Conservation (phyloP, 2,113 vertebrate species). For the Enhydra lutris region DNA sequence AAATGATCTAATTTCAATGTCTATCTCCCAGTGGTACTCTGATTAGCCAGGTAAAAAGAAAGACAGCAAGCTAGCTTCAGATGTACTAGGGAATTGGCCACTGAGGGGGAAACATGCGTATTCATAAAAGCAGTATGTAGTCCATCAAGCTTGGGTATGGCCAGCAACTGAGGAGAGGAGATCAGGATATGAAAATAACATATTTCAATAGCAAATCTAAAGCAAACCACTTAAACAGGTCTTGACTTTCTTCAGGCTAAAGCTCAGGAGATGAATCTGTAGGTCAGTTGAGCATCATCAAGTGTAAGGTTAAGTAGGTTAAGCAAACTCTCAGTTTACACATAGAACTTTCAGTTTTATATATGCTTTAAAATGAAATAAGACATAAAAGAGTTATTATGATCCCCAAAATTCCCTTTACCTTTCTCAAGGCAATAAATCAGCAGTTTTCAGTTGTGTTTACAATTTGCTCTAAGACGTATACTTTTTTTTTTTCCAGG, state of each 20-base stretch:
- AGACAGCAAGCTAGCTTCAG: neutral
- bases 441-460: neutral
- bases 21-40: neutral
- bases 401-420: neutral
- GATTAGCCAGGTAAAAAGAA: neutral
- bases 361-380: neutral
- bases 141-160: neutral
- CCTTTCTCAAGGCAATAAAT: neutral
- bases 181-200: neutral
- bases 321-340: neutral
- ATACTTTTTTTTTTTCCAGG: neutral
- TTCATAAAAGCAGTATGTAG: neutral
- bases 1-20: neutral
- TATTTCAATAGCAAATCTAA: neutral
- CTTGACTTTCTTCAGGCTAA: neutral
- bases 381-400: neutral
- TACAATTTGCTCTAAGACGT: neutral
- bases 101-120: neutral
- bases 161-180: neutral
- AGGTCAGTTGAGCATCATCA: neutral
- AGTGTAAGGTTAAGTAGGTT: neutral
- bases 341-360: neutral
- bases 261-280: neutral
- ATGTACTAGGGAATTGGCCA: neutral
- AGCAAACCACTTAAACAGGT: neutral